Base-by-base conservation (phyloP, 2,797 vertebrate genomes). In the Salmo trutta region DNA sequence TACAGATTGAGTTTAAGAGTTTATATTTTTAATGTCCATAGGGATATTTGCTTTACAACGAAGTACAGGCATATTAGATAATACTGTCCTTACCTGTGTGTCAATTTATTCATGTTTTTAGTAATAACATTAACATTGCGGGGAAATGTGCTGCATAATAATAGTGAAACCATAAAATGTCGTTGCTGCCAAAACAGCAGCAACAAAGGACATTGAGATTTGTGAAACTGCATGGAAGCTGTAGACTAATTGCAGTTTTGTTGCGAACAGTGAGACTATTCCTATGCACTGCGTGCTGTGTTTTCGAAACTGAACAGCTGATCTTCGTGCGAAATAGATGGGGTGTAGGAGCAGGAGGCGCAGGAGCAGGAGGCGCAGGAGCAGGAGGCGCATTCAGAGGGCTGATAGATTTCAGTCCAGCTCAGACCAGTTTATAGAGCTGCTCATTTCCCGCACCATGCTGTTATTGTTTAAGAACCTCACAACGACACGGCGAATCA, bases 371-470 rank as follows among this genome's bases (percentile, higher is more conserved):
- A n/a, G n/a, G n/a, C n/a, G n/a, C n/a, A 72, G 79, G 78, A 76
- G 75, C 68, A 33, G 76, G 65, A 54, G 74, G 51, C 62, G 73
- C 67, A 69, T 51, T 68, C 76, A 66, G 51, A 56, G 76, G 75
- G 76, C 76, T 81, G 77, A 67, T 79, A 36, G 88, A 89, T 92
- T 91, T 79, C 89, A 89, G 92, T 93, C 94, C 93, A 94, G 94
- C 93, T 94, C 89, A 94, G 93, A 95, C 94, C 94, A 95, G 94
- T 94, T 95, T 69, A 77, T 76, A 74, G 80, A 31, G 80, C 85
- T 82, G 78, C 75, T 86, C 67, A 51, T 90, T 85, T 89, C 80
- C 83, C 73, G 86, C 85, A 79, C 10, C 41, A 47, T 77, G 56
- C 78, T 76, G 77, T 85, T 82, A 82, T 90, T 89, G 79, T 88